Evolutionary conservation across 2,797 vertebrate species (phyloP), one percentile per base, ranked within the genome.

Genomic region (Rhinatrema bivittatum): DNA sequence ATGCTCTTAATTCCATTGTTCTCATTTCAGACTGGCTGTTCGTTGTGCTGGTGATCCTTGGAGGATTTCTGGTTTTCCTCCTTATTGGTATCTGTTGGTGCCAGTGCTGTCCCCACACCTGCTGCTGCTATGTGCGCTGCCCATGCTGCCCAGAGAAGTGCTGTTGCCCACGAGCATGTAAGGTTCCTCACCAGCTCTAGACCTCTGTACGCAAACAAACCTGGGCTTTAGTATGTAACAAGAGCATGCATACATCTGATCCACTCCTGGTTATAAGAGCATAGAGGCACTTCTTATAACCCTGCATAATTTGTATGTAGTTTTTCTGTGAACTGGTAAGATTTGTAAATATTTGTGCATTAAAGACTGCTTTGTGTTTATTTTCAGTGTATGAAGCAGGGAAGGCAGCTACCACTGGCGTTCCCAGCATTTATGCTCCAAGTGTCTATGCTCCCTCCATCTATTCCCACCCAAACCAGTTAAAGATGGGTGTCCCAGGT

Each of bases 21-120:
- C 23, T 43, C 44, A 36, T 53, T 29, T 2, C 81, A 96, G 91
- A 94, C 63, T 92, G 88, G 92, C 74, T 96, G 22, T 77, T 96
- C 24, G 91, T 96, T 15, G 63, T 89, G 1, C 39, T 94, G 54
- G 86, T 96, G 38, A 76, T 83, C 6, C 14, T 93, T 8, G 91
- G 85, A 0, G 81, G 67, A 46, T 42, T 91, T 14, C 48, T 94
- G 19, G 17, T 91, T 39, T 38, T 92, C 39, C 51, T 91, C 14
- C 62, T 90, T 25, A 78, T 93, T 11, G 84, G 84, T 25, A 87
- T 94, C 73, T 96, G 91, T 62, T 96, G 92, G 90, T 94, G 92
- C 28, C 92, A 96, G 68, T 94, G 91, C 51, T 94, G 92, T 52
- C 92, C 92, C 7, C 91, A 94, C 36, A 91, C 87, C 15, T 94